Percentiles rank a stretch among this genome's conserved stretches.
Conservation (phyloP, 2,888 invertebrate species). For the Catocala fraxini region DNA sequence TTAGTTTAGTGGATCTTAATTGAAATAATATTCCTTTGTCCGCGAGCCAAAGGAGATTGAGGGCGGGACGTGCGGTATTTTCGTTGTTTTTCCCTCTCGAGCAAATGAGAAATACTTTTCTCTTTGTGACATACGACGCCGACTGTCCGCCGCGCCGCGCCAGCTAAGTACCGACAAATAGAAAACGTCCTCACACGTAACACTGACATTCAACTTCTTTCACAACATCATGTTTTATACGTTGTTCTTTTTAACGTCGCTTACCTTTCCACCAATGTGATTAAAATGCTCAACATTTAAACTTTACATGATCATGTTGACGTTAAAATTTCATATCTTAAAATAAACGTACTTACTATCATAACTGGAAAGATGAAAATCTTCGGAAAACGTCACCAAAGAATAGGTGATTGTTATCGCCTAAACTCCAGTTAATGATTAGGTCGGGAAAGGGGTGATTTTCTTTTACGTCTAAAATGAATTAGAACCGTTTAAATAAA, state of each 20-base stretch:
- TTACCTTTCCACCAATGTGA: constrained; percentile 37
- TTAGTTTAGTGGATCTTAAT: constrained; percentile 70
- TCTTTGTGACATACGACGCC: constrained; percentile 78
- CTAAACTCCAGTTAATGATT: constrained; percentile 8
- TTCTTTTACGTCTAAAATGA: constrained; percentile 5
- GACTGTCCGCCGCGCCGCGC: constrained; percentile 59
- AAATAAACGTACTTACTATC: no score
- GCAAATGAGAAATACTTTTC: constrained; percentile 82
- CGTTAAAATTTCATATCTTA: no score
- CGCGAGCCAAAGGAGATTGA: constrained; percentile 75
- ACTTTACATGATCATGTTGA: background rate
- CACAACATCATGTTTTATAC: constrained; percentile 39
- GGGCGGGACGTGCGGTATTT: constrained; percentile 71
- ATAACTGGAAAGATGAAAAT: background rate
- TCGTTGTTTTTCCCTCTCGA: constrained; percentile 73
- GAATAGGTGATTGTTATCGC: background rate
- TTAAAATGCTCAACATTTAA: constrained; percentile 49
- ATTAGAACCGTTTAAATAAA: constrained; percentile 18
- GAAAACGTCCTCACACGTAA: constrained; percentile 49
- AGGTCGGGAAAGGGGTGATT: background rate
- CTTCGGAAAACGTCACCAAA: constrained; percentile 1
- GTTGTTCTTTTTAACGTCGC: constrained; percentile 22
- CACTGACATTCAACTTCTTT: constrained; percentile 47
- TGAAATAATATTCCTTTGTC: constrained; percentile 83
- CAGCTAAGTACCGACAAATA: constrained; percentile 60